These are phyloP conservation scores for Palloptera scutellata DNA, from an alignment of 2,888 invertebrate species.

Conservation along the genomic window DNA sequence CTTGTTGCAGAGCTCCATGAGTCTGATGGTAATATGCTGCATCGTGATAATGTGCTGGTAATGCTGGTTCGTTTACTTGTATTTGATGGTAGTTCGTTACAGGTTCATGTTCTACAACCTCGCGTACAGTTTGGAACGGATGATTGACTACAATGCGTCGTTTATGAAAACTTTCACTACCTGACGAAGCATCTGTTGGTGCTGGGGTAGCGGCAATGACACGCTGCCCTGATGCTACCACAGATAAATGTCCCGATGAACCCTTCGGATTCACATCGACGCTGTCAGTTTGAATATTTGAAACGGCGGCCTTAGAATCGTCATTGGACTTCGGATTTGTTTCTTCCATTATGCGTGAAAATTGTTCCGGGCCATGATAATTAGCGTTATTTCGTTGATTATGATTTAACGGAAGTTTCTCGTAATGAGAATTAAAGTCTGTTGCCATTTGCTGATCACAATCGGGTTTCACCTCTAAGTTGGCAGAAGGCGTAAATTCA, in stretches of 20 bases:
- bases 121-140: conserved; percentile 70
- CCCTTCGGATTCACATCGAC: conserved; percentile 60
- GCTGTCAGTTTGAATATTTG: conserved; percentile 43
- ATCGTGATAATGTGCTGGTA: conserved; percentile 44
- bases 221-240: conserved; percentile 64
- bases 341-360: conserved; percentile 66
- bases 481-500: conserved; percentile 14
- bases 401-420: conserved; percentile 16
- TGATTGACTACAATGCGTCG: conserved; percentile 70
- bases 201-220: conserved; percentile 69
- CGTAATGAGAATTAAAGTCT: conserved; percentile 31
- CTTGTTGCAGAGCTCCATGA: conserved; percentile 44
- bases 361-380: conserved; percentile 60
- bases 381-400: conserved; percentile 62
- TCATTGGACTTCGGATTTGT: conserved; percentile 39
- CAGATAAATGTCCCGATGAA: conserved; percentile 61
- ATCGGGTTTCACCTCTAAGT: conserved; percentile 41
- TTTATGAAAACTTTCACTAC: conserved; percentile 69
- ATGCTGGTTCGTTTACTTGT: conserved; percentile 68
- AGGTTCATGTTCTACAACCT: conserved; percentile 69
- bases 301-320: conserved; percentile 8
- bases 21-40: conserved; percentile 53
- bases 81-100: conserved; percentile 69
- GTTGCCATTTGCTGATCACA: conserved; percentile 38
- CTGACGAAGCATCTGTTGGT: conserved; percentile 65